Percentiles rank a stretch among this genome's conserved stretches.
Conservation (phyloP, 2,797 vertebrate genomes). For the Coregonus sp. region DNA sequence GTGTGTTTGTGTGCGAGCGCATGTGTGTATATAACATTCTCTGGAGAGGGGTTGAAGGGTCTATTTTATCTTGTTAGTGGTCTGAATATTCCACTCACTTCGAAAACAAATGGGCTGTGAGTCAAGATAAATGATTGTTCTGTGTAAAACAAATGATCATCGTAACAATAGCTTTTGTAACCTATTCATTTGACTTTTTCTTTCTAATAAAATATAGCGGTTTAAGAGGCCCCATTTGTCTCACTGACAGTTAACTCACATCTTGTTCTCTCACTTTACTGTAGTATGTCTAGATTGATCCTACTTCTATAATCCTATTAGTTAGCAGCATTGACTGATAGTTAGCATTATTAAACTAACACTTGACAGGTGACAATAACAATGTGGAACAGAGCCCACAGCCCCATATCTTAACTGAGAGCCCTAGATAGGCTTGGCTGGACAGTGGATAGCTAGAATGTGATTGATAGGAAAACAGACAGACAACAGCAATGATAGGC, state of each 20-base stretch:
- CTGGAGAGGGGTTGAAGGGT: conserved; percentile 11
- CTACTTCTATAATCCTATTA: neutral
- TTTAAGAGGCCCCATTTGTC: neutral
- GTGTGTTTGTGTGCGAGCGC: neutral
- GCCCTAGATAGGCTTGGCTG: conserved; percentile 62
- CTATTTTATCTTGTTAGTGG: conserved; percentile 57
- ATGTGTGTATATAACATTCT: conserved; percentile 9
- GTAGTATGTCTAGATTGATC: neutral
- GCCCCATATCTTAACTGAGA: conserved; percentile 61
- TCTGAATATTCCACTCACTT: conserved; percentile 57
- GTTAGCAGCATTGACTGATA: conserved; percentile 10
- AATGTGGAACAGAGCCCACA: conserved; percentile 66
- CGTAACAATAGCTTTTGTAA: conserved; percentile 27
- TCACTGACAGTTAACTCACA: neutral
- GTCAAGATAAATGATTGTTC: conserved; percentile 37
- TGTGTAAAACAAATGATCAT: conserved; percentile 41
- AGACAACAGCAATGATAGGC: conserved; percentile 56
- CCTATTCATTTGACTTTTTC: conserved; percentile 29
- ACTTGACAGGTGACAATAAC: conserved; percentile 66
- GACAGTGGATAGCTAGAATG: conserved; percentile 47
- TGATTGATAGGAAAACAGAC: conserved; percentile 61
- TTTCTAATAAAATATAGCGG: conserved; percentile 32
- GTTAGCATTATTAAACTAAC: conserved; percentile 24
- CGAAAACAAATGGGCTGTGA: conserved; percentile 56
- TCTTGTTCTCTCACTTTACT: neutral